Base-by-base conservation (phyloP, 2,888 invertebrate species). In the Aporophyla lueneburgensis region DNA sequence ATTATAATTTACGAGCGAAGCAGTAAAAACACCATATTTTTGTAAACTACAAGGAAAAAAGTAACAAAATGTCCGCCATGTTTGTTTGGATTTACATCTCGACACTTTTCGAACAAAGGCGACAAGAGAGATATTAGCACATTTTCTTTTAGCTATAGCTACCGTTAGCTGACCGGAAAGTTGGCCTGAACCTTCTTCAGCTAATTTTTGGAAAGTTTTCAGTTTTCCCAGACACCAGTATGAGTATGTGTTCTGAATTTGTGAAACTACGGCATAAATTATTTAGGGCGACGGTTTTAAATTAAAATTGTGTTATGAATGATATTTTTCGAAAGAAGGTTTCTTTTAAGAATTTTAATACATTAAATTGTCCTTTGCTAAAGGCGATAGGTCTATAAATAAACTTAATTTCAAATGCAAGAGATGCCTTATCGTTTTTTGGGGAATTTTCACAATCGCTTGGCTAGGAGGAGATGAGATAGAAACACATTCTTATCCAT, bases 21-120 rank as follows among this genome's bases (percentile, higher is more conserved):
- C 70, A 66, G 62, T 84, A 85, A 74, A 71, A 33, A 59, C 46
- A 54, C 54, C 65, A 70, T 58, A 76, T 58, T 74, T 78, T 71
- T 78, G 72, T 73, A 75, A 74, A 67, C 43, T 76, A 87, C 76
- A 63, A 86, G 88, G 88, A 86, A 84, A 86, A 86, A 69, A 2
- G 53, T 67, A 9, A 63, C 65, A 40, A 72, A 78, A 76, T 72
- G 46, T 24, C 61, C 43, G 43, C 40, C 66, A 56, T 63, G 40
- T 67, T 85, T 76, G 74, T 87, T 72, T 62, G 56, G 61, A 79
- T 70, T 71, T 82, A 81, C 85, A 81, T 76, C 49, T 70, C 53
- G 61, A 80, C 74, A 84, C 43, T 62, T 71, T 54, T 21, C 65
- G 40, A 70, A 81, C 76, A 71, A 76, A 54, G 68, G 49, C 43